A percentile compares a stretch with the other conserved stretches of the same genome.
phyloP scores from a whole-genome alignment of 1,140 invertebrate genomes.

The Steinernema khuongi region DNA sequence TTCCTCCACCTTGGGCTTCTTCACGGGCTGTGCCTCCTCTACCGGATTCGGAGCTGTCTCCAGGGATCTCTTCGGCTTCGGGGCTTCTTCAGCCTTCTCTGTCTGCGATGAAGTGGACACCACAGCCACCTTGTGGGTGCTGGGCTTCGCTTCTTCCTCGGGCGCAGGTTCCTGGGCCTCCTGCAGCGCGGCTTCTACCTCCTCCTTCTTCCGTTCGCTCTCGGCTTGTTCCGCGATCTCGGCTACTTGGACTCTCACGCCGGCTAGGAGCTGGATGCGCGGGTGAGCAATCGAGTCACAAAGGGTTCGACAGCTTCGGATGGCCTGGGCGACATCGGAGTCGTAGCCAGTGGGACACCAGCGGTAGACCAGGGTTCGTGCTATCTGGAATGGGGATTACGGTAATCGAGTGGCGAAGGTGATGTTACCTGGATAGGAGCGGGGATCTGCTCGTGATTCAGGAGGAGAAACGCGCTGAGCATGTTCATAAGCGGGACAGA shows the following conservation, averaged over 20 bases:
- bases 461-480: constrained; percentile 15
- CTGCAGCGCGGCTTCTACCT: background rate
- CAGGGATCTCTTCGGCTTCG: background rate
- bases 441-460: constrained; percentile 24
- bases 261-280: background rate
- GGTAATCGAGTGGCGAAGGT: background rate
- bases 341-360: background rate
- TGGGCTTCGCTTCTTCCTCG: background rate
- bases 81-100: background rate
- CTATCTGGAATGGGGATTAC: background rate
- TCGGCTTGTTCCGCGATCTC: background rate
- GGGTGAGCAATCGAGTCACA: constrained; percentile 16
- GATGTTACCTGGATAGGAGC: constrained; percentile 19
- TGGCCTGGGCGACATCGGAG: background rate
- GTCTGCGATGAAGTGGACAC: background rate
- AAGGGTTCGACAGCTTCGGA: background rate
- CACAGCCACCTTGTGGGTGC: background rate
- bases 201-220: background rate
- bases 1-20: constrained; percentile 12
- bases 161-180: background rate
- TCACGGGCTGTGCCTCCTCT: background rate
- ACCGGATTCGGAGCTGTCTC: background rate
- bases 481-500: background rate
- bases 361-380: background rate
- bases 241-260: constrained; percentile 12